Percentiles rank a stretch among this genome's conserved stretches.
Evolutionary conservation across 2,113 vertebrate genomes (phyloP).

Genomic region (Equus przewalskii): DNA sequence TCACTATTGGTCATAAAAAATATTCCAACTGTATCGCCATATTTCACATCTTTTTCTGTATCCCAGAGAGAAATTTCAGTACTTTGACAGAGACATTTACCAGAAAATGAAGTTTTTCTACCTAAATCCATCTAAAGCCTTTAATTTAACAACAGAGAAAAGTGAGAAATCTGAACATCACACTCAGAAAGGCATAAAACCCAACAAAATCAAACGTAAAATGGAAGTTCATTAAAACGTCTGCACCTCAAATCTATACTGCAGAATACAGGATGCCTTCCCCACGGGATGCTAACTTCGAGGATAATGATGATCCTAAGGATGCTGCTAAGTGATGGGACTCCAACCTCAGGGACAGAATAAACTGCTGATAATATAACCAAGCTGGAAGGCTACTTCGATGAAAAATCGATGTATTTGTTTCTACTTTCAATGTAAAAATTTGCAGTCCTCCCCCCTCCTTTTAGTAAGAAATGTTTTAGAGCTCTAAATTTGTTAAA

Average conservation of each 20-base stretch:
- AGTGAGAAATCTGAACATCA: background rate
- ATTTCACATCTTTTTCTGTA: background rate
- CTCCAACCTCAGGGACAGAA: background rate
- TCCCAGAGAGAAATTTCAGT: background rate
- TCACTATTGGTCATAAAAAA: constrained; percentile 40
- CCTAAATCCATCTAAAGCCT: background rate
- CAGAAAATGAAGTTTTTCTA: constrained; percentile 11
- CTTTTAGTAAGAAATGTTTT: background rate
- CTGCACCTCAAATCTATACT: background rate
- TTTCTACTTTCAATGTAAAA: background rate
- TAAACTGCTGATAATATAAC: background rate
- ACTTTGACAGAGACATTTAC: background rate
- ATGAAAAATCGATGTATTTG: background rate
- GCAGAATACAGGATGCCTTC: background rate
- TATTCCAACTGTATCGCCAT: background rate
- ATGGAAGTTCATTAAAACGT: background rate
- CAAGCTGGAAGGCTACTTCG: background rate
- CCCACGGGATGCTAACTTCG: background rate
- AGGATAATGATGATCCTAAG: background rate
- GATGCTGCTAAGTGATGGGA: background rate
- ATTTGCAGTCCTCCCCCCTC: background rate
- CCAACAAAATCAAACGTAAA: constrained; percentile 35
- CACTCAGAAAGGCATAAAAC: background rate
- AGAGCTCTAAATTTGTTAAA: constrained; percentile 34
- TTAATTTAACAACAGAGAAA: constrained; percentile 1